These are phyloP conservation scores for Diorhabda carinulata DNA, from an alignment of 1,140 invertebrate species.

Conservation along the genomic window DNA sequence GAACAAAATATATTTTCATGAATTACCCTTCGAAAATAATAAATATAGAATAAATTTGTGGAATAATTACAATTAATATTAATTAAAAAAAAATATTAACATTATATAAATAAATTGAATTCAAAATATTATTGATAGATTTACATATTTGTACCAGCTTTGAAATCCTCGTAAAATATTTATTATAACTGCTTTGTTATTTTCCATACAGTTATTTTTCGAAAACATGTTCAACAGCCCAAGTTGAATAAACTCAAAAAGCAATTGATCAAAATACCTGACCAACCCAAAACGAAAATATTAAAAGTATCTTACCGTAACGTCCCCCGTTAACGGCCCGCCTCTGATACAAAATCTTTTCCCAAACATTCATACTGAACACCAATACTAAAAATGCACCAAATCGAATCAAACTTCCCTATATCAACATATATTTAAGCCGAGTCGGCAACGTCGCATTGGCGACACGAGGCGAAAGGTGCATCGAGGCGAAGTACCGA, in stretches of 20 bases:
- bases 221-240: no score
- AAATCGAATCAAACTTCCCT: background rate
- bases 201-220: no score
- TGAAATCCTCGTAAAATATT: no score
- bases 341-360: background rate
- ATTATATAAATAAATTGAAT: no score
- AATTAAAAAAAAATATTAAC: no score
- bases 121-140: no score
- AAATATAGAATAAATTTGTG: no score
- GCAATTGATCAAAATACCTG: background rate
- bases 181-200: no score
- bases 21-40: no score
- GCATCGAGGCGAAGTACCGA: conserved; percentile 40
- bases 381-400: background rate
- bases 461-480: conserved; percentile 34
- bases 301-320: background rate
- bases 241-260: background rate
- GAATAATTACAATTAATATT: no score
- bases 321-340: background rate
- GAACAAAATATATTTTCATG: no score
- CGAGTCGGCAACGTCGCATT: conserved; percentile 17
- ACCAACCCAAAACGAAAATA: background rate
- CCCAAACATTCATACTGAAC: background rate
- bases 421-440: background rate
- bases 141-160: no score